A percentile compares a stretch with the other conserved stretches of the same genome.
Evolutionary conservation across 2,113 vertebrate genomes (phyloP).

Genomic region (Tursiops truncatus): DNA sequence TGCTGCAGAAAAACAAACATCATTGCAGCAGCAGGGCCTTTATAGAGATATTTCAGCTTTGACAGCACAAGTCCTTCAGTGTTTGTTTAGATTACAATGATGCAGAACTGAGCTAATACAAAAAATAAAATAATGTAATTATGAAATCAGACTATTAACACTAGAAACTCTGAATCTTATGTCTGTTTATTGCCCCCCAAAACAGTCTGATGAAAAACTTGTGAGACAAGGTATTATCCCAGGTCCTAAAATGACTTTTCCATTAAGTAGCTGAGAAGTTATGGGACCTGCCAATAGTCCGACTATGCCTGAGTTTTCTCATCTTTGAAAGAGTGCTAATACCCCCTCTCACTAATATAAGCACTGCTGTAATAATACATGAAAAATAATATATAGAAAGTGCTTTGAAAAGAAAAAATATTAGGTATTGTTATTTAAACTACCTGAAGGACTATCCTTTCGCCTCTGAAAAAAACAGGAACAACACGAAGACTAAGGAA

Average conservation of each 20-base stretch:
- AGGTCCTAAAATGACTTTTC: background rate
- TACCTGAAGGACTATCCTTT: background rate
- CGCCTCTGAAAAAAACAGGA: background rate
- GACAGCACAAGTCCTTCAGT: background rate
- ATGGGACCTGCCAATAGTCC: background rate
- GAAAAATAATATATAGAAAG: constrained; percentile 5
- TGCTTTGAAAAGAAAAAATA: constrained; percentile 5
- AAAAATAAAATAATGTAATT: background rate
- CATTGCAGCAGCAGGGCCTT: background rate
- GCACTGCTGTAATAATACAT: background rate
- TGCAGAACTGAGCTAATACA: background rate
- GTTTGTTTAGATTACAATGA: background rate
- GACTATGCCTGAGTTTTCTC: background rate
- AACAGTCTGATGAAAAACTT: background rate
- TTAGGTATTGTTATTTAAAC: background rate
- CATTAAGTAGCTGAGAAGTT: background rate
- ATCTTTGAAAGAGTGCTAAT: background rate
- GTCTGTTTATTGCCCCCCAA: background rate
- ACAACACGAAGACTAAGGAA: background rate
- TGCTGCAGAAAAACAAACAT: background rate
- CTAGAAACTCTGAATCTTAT: background rate
- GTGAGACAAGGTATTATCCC: background rate
- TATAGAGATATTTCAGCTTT: background rate
- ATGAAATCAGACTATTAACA: background rate
- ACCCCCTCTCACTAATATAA: background rate